Conservation (phyloP, 1,140 invertebrate species). For the Drosophila ercepeae region DNA sequence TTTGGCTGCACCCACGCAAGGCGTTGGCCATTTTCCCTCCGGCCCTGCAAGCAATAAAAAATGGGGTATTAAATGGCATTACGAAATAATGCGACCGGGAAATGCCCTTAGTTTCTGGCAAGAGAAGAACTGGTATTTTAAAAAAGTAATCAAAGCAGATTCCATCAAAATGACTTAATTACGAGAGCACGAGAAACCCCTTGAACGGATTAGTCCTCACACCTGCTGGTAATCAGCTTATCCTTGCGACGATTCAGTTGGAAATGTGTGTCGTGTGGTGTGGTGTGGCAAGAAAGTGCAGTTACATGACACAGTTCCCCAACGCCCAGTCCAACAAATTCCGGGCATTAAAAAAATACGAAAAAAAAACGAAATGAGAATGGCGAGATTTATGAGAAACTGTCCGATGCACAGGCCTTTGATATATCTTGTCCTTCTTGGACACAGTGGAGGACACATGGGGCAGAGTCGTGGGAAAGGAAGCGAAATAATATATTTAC, state of each 20-base stretch:
- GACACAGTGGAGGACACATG: neutral
- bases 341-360: conserved; percentile 4
- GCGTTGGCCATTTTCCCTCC: conserved; percentile 64
- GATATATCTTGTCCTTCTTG: conserved; percentile 37
- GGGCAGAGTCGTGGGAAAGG: conserved; percentile 13
- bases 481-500: conserved; percentile 53
- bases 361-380: neutral
- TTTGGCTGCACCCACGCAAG: conserved; percentile 69
- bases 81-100: neutral
- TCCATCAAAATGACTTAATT: neutral
- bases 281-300: conserved; percentile 22
- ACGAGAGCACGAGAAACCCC: conserved; percentile 15
- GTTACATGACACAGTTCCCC: conserved; percentile 12
- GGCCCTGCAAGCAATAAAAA: conserved; percentile 53
- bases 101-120: neutral
- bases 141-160: neutral
- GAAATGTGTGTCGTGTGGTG: too few species aligned
- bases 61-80: conserved; percentile 4
- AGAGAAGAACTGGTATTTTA: neutral
- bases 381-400: conserved; percentile 66
- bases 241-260: neutral
- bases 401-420: conserved; percentile 59
- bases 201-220: conserved; percentile 16
- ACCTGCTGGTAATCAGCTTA: conserved; percentile 6
- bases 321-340: conserved; percentile 6